Evolutionary conservation across 1,140 invertebrate genomes (phyloP).

Genomic region (Helicoverpa zea): DNA sequence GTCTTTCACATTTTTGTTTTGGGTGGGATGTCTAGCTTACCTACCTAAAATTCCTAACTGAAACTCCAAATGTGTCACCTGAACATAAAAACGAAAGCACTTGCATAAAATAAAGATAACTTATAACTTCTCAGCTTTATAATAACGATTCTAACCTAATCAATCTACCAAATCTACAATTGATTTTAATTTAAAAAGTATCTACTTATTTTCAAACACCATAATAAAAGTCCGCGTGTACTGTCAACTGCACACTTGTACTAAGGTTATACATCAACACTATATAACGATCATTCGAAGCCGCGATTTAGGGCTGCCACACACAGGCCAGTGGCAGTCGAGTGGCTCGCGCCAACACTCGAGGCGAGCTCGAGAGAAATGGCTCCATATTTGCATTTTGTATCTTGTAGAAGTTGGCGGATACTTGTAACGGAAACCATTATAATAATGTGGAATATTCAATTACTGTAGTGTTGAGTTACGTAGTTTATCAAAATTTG

Average conservation of each 20-base stretch:
- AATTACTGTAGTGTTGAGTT: neutral
- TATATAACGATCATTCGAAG: slow-evolving; percentile 34
- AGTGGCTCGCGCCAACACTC: slow-evolving; percentile 20
- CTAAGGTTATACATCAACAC: slow-evolving; percentile 4
- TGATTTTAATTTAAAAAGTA: neutral
- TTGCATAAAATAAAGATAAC: too few species aligned
- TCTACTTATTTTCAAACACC: neutral
- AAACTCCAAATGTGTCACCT: too few species aligned
- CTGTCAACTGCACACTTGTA: neutral
- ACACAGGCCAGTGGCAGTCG: slow-evolving; percentile 23
- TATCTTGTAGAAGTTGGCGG: slow-evolving; percentile 17
- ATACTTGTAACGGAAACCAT: slow-evolving; percentile 8
- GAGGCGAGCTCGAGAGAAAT: slow-evolving; percentile 14
- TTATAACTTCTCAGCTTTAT: too few species aligned
- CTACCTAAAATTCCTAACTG: too few species aligned
- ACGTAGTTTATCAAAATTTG: neutral
- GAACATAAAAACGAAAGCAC: too few species aligned
- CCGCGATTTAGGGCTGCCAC: slow-evolving; percentile 40
- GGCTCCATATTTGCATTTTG: slow-evolving; percentile 31
- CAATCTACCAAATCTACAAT: too few species aligned
- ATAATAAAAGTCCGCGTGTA: neutral
- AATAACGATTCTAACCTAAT: too few species aligned
- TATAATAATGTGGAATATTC: neutral
- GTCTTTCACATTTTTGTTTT: too few species aligned
- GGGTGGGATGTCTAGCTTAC: too few species aligned